A percentile compares a stretch with the other conserved stretches of the same genome.
Evolutionary conservation across 2,888 invertebrate genomes (phyloP).

Genomic region (Melieria picta): DNA sequence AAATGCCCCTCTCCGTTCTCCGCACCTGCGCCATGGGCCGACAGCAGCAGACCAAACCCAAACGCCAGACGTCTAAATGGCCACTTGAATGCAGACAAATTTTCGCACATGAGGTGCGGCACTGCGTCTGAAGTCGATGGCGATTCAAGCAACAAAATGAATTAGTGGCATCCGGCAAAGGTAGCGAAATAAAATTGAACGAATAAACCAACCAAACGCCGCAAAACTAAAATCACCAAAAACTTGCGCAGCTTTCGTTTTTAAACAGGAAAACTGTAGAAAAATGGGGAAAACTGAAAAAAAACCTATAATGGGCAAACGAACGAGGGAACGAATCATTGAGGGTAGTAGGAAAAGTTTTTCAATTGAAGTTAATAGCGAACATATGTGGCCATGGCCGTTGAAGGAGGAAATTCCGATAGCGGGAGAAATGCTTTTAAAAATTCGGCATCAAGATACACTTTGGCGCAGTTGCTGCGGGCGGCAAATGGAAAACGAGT

Average conservation of each 20-base stretch:
- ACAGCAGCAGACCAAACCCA: not conserved
- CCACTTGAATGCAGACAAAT: conserved; percentile 38
- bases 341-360: conserved; percentile 15
- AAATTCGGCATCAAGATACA: conserved; percentile 30
- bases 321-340: not conserved
- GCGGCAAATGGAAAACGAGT: not conserved
- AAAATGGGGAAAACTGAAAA: not conserved
- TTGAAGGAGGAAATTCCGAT: too few species aligned
- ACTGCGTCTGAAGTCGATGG: conserved; percentile 3
- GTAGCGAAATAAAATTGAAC: not conserved
- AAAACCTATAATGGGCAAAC: not conserved
- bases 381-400: conserved; percentile 31
- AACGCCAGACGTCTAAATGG: conserved; percentile 31
- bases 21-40: not conserved
- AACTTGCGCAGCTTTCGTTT: conserved; percentile 1
- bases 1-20: not conserved
- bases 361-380: conserved; percentile 36
- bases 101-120: conserved; percentile 10
- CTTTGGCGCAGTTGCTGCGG: not conserved
- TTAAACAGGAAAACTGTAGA: conserved; percentile 15
- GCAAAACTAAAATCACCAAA: conserved; percentile 1
- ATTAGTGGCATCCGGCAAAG: conserved; percentile 29
- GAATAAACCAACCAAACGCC: not conserved
- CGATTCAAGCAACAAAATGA: conserved; percentile 27
- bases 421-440: conserved; percentile 16